A percentile compares a stretch with the other conserved stretches of the same genome.
phyloP scores from a whole-genome alignment of 92 coral and sea anemone genomes.

The Heteractis magnifica region DNA sequence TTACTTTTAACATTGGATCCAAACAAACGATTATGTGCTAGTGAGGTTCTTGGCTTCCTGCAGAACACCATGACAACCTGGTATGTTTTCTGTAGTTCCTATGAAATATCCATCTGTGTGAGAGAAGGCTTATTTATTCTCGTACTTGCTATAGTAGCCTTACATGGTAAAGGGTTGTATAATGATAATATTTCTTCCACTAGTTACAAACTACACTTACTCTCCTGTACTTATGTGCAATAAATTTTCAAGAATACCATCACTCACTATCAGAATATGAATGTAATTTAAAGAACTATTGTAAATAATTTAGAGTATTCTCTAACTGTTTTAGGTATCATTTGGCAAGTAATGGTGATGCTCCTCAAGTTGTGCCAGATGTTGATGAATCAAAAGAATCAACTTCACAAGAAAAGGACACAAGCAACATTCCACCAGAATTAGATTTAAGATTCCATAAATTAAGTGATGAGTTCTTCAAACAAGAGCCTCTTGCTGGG shows the following conservation, averaged over 20 bases:
- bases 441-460: conserved; percentile 75
- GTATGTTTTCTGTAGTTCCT: conserved; percentile 40
- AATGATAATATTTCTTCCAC: too few species aligned
- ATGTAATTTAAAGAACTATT: background rate
- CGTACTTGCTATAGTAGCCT: background rate
- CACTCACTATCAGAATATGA: background rate
- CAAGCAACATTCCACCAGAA: conserved; percentile 46
- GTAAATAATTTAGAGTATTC: background rate
- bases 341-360: conserved; percentile 68
- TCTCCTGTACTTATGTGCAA: too few species aligned
- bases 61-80: conserved; percentile 87
- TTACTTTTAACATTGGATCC: conserved; percentile 84
- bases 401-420: conserved; percentile 29
- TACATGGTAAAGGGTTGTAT: too few species aligned
- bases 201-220: too few species aligned
- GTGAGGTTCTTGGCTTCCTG: conserved; percentile 75
- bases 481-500: conserved; percentile 58
- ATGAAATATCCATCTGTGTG: too few species aligned
- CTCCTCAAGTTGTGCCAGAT: conserved; percentile 92
- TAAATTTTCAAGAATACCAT: too few species aligned
- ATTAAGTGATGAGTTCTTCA: conserved; percentile 68
- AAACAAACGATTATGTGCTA: conserved; percentile 84
- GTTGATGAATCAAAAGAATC: conserved; percentile 48
- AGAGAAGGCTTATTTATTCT: background rate
- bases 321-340: conserved; percentile 63